These are phyloP conservation scores for Macrophya annulata DNA, from an alignment of 2,888 invertebrate genomes.

Conservation along the genomic window DNA sequence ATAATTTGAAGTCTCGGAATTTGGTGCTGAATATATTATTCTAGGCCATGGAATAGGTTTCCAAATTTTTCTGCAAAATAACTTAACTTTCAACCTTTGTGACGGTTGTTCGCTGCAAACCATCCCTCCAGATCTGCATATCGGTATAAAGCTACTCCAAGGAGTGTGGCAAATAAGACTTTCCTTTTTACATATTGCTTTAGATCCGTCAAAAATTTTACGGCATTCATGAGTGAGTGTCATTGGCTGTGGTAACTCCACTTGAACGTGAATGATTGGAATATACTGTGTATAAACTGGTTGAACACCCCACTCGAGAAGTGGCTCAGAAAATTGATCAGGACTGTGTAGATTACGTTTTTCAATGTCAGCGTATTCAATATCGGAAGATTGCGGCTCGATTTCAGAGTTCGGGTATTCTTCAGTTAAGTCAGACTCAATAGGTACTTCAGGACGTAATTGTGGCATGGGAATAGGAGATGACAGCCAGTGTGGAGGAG, in stretches of 20 bases:
- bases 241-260: background rate
- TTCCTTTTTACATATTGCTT: background rate
- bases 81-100: background rate
- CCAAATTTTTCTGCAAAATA: conserved; percentile 27
- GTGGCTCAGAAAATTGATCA: conserved; percentile 8
- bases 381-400: background rate
- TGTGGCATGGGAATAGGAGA: background rate
- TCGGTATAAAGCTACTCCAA: background rate
- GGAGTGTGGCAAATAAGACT: background rate
- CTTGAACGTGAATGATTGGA: conserved; percentile 20
- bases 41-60: background rate
- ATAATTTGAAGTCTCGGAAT: conserved; percentile 13
- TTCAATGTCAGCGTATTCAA: conserved; percentile 15
- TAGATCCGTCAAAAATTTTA: background rate
- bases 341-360: background rate
- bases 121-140: conserved; percentile 6
- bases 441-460: conserved; percentile 27
- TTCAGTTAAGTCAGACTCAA: background rate
- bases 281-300: background rate
- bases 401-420: conserved; percentile 19
- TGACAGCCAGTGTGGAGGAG: background rate
- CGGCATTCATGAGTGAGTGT: conserved; percentile 4
- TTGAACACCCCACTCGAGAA: background rate
- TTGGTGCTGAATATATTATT: background rate
- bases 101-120: background rate